Evolutionary conservation across 1,140 invertebrate genomes (phyloP), one percentile per base, ranked within the genome.

Genomic region (Oreohelix idahoensis): DNA sequence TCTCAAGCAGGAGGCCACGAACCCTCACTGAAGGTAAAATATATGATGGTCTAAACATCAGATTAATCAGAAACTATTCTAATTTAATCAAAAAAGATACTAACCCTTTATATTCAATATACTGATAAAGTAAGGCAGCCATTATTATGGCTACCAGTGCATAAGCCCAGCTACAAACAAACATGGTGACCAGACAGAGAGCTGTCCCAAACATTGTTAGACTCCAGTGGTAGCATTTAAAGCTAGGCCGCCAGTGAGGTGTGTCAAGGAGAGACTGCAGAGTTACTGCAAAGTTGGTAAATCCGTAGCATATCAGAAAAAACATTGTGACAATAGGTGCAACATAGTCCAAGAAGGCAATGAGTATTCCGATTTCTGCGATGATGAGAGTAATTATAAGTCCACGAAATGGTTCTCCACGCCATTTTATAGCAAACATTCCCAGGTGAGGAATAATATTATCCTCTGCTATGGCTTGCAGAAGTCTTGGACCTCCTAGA

Each of bases 261-360:
- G 97, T 98, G 86, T 97, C 95, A 10, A 94, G 93, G 1, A 99
- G 93, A 0, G 97, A 98, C 93, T 76, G 74, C 23, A 76, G 49
- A 29, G 74, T 76, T 1, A 76, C 74, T 5, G 98, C 98, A 69
- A 99, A 94, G 83, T 86, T 86, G 74, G 84, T 79, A 92, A 99
- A 99, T 73, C 98, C 97, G 92, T 99, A 99, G 93, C 98, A 99
- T 98, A 99, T 99, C 29, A 99, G 94, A 94, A 99, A 99, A 94
- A 99, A 99, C 92, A 94, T 94, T 66, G 93, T 93, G 73, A 94
- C 93, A 39, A 94, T 90, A 23, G 94, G 94, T n/a, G 94, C 93
- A 29, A 94, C 90, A 74, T 93, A 91, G 86, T 93, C 91, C 77
- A 95, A 89, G 82, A 93, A 94, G 71, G 94, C 94, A 29, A 98